Base-by-base conservation (phyloP, 2,797 vertebrate species). In the Phalloptychus januarius region DNA sequence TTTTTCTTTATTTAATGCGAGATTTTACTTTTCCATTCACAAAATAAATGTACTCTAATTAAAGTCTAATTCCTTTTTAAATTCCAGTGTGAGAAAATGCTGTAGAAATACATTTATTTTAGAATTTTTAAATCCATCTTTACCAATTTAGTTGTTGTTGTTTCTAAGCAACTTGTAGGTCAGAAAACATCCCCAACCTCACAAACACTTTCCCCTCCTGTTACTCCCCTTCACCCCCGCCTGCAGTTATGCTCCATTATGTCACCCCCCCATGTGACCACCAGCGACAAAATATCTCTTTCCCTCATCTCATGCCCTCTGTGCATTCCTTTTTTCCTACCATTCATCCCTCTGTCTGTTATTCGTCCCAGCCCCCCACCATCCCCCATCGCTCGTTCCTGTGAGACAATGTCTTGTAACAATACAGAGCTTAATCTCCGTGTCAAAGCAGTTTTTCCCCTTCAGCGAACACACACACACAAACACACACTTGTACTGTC, bases 381-480 rank as follows among this genome's bases (percentile, higher is more conserved):
- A 87, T 78, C 85, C 79, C 87, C 89, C 92, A 88, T 95, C 95
- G 96, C 96, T 96, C 94, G 95, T 96, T 97, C 96, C 96, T 96
- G 95, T 95, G 96, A 97, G 97, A 99, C 97, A 98, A 97, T 98
- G 96, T 98, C 97, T 97, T 97, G 96, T 96, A 97, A 99, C 97
- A 98, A 98, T 98, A 94, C 97, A 91, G 92, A 95, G 96, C 95
- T 96, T 99, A 98, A 99, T 99, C 98, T 99, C 97, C 96, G 96
- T 97, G 97, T 98, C 98, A 98, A 97, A 98, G 97, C 97, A 95
- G 96, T 97, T 98, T 98, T 97, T 96, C 97, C 97, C 95, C 97
- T 96, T 95, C 96, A 95, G 94, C 90, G 96, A 96, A 83, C 90
- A 87, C 84, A 79, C 85, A 87, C 84, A 85, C 82, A 79, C 72